phyloP scores from a whole-genome alignment of 2,797 vertebrate genomes.

The Mus minutoides region DNA sequence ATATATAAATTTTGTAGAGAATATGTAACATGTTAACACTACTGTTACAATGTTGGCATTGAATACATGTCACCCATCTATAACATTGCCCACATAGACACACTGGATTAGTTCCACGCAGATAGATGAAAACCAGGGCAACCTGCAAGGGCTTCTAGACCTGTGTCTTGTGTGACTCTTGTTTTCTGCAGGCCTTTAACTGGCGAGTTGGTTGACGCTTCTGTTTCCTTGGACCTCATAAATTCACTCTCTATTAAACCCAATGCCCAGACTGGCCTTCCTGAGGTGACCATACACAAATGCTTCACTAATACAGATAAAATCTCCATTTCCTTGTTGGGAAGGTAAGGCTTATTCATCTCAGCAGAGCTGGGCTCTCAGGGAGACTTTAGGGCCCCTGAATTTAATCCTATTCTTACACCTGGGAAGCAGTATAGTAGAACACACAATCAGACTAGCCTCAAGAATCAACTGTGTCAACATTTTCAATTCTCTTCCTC shows the following conservation, averaged over 20 bases:
- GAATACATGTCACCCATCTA: neutral
- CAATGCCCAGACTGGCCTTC: accelerated
- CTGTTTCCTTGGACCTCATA: neutral
- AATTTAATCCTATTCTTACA: neutral
- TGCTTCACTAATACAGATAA: neutral
- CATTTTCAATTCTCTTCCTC: neutral
- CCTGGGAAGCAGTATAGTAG: neutral
- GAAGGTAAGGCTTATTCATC: slow-evolving; percentile 41
- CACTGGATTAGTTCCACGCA: no score
- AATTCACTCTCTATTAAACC: accelerated
- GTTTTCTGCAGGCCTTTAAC: neutral
- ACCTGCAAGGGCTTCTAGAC: neutral
- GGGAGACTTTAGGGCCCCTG: no score
- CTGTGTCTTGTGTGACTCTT: neutral
- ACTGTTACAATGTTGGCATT: neutral
- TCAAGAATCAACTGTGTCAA: neutral
- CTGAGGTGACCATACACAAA: accelerated
- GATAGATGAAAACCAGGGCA: no score
- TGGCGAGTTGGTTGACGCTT: accelerated
- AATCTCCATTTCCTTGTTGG: neutral
- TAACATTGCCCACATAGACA: neutral
- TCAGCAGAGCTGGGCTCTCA: neutral
- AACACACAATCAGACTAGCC: neutral
- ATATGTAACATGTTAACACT: neutral
- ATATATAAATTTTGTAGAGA: neutral